Percentiles rank a stretch among this genome's conserved stretches.
These are phyloP conservation scores for Sula dactylatra DNA, from an alignment of 2,113 vertebrate species.

Conservation along the genomic window DNA sequence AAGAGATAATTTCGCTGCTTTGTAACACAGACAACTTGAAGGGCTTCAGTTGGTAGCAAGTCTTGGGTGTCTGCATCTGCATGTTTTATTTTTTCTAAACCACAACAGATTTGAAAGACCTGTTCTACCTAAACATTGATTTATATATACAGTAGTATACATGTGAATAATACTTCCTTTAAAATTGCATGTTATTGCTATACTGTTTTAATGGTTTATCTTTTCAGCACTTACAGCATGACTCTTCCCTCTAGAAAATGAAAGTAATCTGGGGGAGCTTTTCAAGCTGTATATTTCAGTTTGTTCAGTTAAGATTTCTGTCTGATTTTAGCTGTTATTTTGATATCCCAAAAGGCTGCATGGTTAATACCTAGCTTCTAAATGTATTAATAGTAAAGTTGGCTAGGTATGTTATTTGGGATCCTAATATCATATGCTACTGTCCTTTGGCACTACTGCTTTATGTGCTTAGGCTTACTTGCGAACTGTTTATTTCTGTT, in stretches of 20 bases:
- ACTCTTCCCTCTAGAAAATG: neutral
- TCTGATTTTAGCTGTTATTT: neutral
- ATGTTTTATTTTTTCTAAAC: neutral
- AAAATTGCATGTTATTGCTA: neutral
- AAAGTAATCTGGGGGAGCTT: neutral
- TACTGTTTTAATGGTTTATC: neutral
- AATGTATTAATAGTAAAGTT: neutral
- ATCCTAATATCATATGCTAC: neutral
- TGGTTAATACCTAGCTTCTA: neutral
- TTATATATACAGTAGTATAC: neutral
- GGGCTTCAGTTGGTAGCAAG: neutral
- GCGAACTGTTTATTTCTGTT: neutral
- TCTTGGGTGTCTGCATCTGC: neutral
- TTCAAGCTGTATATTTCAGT: neutral
- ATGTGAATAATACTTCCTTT: neutral
- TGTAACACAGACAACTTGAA: neutral
- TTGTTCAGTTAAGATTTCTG: neutral
- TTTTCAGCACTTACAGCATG: neutral
- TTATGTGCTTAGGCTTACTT: neutral
- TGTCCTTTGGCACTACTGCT: neutral
- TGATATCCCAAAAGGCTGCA: neutral
- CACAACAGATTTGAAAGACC: neutral
- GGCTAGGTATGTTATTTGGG: neutral
- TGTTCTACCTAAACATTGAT: neutral
- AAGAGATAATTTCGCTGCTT: neutral